Evolutionary conservation across 2,888 invertebrate species (phyloP), one percentile per base, ranked within the genome.

Genomic region (Sinohyriopsis cumingii): DNA sequence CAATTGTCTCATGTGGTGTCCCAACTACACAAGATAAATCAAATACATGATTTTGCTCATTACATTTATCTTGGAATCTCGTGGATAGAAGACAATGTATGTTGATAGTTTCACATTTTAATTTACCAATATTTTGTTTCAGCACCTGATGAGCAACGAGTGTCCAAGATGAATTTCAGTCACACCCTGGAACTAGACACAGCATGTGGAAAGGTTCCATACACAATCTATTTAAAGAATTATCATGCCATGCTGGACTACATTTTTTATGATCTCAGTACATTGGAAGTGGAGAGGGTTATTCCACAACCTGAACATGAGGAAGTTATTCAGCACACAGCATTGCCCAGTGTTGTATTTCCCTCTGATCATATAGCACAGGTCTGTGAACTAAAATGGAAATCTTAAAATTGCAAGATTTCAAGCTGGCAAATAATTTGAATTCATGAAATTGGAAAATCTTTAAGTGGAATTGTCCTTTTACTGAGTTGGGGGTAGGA

Each of bases 341-440:
- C 96, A 3, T 92, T 98, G 75, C 99, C 98, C 0, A 97, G 96
- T 82, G 92, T 94, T 63, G 94, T 95, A 5, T 95, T 95, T 89
- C 98, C 98, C 0, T 98, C 98, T 2, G 98, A 99, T 91, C 98
- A 99, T 90, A 91, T 99, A 76, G 94, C 98, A n/a, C 91, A 98
- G 63, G 92, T 97, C 12, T 89, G 88, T 84, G 88, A 88, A 65
- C 63, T 89, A 7, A 79, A 69, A 45, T 88, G 86, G 86, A 83
- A 81, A 63, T 45, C 45, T 45, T 45, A 15, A 45, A 15, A 15
- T 45, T 45, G 15, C 15, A 45, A 45, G 15, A 12, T 45, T 15
- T 45, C 0, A 3, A 45, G 15, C 3, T 3, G 15, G 45, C 9
- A 45, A 15, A 45, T 0, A 15, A 45, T 45, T 45, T 45, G 4